phyloP scores from a whole-genome alignment of 2,113 vertebrate species.

The Phalacrocorax carbo region DNA sequence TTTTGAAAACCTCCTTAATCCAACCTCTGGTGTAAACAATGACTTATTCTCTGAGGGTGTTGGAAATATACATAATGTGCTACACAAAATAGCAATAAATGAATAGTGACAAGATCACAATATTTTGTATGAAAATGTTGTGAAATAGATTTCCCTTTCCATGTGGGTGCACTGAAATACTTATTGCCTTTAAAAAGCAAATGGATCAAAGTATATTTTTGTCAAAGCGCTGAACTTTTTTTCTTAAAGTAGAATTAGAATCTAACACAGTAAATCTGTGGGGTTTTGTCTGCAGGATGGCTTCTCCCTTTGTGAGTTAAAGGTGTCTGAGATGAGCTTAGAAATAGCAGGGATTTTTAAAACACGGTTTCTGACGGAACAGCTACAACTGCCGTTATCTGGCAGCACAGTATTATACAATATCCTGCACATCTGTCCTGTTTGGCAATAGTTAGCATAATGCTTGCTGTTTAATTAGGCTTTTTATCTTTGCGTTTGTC shows the following conservation, averaged over 20 bases:
- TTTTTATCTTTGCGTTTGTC: slow-evolving; percentile 82
- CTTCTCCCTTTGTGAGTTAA: neutral
- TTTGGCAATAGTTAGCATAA: slow-evolving; percentile 74
- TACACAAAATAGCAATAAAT: neutral
- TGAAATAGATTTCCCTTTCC: neutral
- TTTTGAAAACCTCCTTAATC: slow-evolving; percentile 62
- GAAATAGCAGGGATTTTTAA: neutral
- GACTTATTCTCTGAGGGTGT: neutral
- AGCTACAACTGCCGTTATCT: slow-evolving; percentile 6
- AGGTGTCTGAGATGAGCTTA: neutral
- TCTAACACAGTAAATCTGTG: neutral
- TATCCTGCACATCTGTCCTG: slow-evolving; percentile 80
- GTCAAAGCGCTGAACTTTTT: neutral
- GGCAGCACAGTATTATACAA: slow-evolving; percentile 14
- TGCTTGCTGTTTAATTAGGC: slow-evolving; percentile 84
- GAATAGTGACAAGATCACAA: neutral
- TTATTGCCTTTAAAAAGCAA: neutral
- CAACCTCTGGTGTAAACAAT: slow-evolving; percentile 40
- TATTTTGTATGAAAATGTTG: neutral
- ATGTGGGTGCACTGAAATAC: neutral
- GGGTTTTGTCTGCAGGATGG: neutral
- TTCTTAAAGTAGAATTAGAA: neutral
- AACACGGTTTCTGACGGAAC: neutral
- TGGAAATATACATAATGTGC: neutral
- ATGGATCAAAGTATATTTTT: neutral